phyloP scores from a whole-genome alignment of 2,113 vertebrate species.

The Ia io region DNA sequence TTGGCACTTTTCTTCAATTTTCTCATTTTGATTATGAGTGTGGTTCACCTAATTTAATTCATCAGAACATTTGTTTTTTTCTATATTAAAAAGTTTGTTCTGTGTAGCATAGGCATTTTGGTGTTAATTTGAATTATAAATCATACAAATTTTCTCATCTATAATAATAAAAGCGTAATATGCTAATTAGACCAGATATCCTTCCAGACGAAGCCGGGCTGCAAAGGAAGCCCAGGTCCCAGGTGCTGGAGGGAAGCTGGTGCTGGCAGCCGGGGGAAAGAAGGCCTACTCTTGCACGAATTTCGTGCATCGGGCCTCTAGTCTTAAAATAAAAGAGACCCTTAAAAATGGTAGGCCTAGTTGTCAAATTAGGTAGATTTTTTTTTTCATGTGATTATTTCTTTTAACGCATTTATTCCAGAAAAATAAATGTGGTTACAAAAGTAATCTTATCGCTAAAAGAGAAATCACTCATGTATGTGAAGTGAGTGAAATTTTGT shows the following conservation, averaged over 20 bases:
- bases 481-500: constrained; percentile 18
- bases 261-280: too few relatives aligned
- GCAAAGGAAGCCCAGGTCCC: too few relatives aligned
- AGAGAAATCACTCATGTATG: constrained; percentile 4
- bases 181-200: too few relatives aligned
- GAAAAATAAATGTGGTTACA: not conserved
- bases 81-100: not conserved
- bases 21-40: not conserved
- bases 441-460: constrained; percentile 33
- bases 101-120: not conserved
- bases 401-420: constrained; percentile 31
- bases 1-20: not conserved
- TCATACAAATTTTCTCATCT: constrained; percentile 14
- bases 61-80: not conserved
- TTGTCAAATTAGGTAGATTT: not conserved
- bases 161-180: too few relatives aligned
- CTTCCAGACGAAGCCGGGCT: too few relatives aligned
- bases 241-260: too few relatives aligned
- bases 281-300: too few relatives aligned
- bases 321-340: not conserved
- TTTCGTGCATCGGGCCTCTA: too few relatives aligned
- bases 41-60: not conserved
- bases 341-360: not conserved
- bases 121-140: not conserved
- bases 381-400: constrained; percentile 4